phyloP scores from a whole-genome alignment of 2,888 invertebrate genomes.

The Cheilosia scutellata region DNA sequence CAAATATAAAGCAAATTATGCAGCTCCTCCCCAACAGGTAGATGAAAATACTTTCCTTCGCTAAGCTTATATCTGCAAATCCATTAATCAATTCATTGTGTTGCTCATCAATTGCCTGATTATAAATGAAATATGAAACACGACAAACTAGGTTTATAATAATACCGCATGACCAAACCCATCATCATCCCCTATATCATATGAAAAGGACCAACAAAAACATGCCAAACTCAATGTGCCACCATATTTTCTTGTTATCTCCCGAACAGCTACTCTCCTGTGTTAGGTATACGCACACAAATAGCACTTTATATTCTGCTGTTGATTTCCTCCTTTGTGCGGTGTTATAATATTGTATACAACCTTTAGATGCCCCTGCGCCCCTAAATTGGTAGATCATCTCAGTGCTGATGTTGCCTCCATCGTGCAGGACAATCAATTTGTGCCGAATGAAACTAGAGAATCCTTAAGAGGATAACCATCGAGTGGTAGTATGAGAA shows the following conservation, averaged over 20 bases:
- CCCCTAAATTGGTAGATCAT: slow-evolving; percentile 56
- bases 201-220: neutral
- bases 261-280: slow-evolving; percentile 23
- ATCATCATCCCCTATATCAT: neutral
- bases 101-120: slow-evolving; percentile 20
- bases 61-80: slow-evolving; percentile 33
- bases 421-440: slow-evolving; percentile 44
- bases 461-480: slow-evolving; percentile 30
- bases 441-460: slow-evolving; percentile 29
- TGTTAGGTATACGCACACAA: slow-evolving; percentile 43
- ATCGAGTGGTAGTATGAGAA: neutral
- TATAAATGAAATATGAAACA: slow-evolving; percentile 60
- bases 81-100: slow-evolving; percentile 59
- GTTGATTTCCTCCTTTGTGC: slow-evolving; percentile 53
- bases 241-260: neutral
- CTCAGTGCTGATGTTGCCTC: slow-evolving; percentile 18
- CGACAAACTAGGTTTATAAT: slow-evolving; percentile 42
- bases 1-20: too few species aligned
- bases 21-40: neutral
- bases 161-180: neutral
- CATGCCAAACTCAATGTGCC: neutral
- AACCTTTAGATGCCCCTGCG: slow-evolving; percentile 1
- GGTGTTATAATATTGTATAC: slow-evolving; percentile 21
- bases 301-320: slow-evolving; percentile 61
- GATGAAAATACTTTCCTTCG: slow-evolving; percentile 4